phyloP scores from a whole-genome alignment of 1,140 invertebrate species.

The Pogonognathellus flavescens region DNA sequence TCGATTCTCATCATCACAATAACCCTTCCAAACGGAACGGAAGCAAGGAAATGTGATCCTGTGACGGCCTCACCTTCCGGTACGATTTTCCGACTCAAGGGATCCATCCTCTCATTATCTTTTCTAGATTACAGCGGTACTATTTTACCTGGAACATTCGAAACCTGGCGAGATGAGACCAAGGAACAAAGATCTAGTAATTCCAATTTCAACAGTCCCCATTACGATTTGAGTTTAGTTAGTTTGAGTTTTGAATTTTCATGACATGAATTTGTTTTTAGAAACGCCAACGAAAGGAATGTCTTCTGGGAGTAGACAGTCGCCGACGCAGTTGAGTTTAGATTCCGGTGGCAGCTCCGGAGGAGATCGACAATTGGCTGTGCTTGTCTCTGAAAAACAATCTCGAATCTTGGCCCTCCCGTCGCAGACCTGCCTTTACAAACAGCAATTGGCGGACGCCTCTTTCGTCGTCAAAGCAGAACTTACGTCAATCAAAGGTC shows the following conservation, averaged over 20 bases:
- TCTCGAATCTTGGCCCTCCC: conserved; percentile 93
- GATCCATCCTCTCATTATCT: conserved; percentile 86
- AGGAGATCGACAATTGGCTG: conserved; percentile 90
- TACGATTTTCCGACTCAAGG: conserved; percentile 92
- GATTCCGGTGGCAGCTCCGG: conserved; percentile 69
- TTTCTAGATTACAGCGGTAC: conserved; percentile 95
- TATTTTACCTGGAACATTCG: conserved; percentile 85
- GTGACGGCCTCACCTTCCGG: conserved; percentile 90
- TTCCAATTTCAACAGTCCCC: neutral
- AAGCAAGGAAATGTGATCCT: conserved; percentile 85
- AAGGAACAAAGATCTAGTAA: conserved; percentile 76
- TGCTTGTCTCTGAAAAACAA: conserved; percentile 94
- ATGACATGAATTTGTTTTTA: conserved; percentile 67
- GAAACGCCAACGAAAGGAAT: conserved; percentile 76
- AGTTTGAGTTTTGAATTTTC: neutral
- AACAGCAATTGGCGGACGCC: conserved; percentile 81
- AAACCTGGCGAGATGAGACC: conserved; percentile 89
- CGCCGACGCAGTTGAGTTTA: conserved; percentile 75
- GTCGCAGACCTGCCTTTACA: conserved; percentile 91
- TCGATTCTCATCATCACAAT: conserved; percentile 83
- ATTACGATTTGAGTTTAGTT: neutral
- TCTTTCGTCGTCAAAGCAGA: conserved; percentile 94
- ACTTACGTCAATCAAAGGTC: conserved; percentile 92
- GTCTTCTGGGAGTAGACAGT: conserved; percentile 78
- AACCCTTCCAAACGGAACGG: conserved; percentile 81